phyloP scores from a whole-genome alignment of 1,140 invertebrate genomes.

The Oscheius sp. region DNA sequence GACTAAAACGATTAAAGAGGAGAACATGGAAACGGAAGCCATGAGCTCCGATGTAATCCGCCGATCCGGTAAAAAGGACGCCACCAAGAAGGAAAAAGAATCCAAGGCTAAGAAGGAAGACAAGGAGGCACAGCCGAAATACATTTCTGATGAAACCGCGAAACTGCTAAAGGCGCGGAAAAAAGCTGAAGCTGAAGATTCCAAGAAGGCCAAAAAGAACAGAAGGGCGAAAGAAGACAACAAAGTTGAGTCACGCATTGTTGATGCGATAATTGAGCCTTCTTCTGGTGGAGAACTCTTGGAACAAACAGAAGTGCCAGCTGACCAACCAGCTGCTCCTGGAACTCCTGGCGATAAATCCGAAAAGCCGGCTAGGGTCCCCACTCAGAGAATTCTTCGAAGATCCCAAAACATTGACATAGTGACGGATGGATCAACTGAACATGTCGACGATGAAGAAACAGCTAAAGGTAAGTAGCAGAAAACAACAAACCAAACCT shows the following conservation, averaged over 20 bases:
- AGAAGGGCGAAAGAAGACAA: neutral
- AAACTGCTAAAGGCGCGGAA: neutral
- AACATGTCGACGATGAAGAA: neutral
- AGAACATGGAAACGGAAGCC: too few species aligned
- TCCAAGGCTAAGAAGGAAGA: constrained; percentile 4
- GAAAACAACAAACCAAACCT: neutral
- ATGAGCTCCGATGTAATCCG: too few species aligned
- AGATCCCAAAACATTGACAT: constrained; percentile 1
- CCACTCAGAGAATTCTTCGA: neutral
- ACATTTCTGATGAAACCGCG: constrained; percentile 2
- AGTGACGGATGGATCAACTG: neutral
- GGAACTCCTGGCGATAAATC: neutral
- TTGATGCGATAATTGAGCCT: too few species aligned
- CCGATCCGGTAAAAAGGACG: too few species aligned
- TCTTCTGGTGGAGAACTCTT: neutral
- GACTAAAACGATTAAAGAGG: too few species aligned
- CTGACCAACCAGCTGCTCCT: too few species aligned
- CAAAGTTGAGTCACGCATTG: neutral
- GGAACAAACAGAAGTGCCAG: neutral
- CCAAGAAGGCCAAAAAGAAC: neutral
- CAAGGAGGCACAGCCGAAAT: constrained; percentile 4
- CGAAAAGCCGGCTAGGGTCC: neutral
- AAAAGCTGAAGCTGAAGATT: neutral
- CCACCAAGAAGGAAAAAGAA: neutral
- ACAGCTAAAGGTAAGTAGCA: too few species aligned